Evolutionary conservation across 2,797 vertebrate species (phyloP).

Genomic region (Stomatorhinus walkeri): DNA sequence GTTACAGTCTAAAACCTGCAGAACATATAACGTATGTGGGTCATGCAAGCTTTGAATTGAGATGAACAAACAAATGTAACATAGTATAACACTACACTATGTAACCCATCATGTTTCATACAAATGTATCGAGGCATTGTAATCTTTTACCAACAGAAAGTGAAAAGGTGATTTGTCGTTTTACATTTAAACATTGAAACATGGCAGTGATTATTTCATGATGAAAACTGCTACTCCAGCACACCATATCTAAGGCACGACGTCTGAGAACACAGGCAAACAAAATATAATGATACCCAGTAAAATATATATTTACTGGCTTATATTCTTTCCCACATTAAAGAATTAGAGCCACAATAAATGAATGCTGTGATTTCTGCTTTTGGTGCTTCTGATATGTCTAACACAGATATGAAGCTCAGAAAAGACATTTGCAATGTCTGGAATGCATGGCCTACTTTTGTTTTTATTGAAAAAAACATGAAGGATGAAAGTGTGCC

Average conservation of each 20-base stretch:
- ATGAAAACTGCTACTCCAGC: not conserved
- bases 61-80: not conserved
- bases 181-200: not conserved
- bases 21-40: not conserved
- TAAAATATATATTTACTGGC: not conserved
- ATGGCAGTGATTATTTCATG: not conserved
- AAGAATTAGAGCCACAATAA: not conserved
- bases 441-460: conserved; percentile 5
- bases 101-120: not conserved
- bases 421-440: not conserved
- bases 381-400: not conserved
- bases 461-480: not conserved
- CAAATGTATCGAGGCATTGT: not conserved
- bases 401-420: not conserved
- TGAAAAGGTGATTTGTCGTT: not conserved
- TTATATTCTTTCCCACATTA: not conserved
- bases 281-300: not conserved
- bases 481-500: not conserved
- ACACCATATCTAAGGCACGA: not conserved
- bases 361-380: not conserved
- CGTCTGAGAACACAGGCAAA: not conserved
- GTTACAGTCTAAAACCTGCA: not conserved
- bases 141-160: not conserved
- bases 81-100: not conserved
- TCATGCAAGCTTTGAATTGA: not conserved